Base-by-base conservation (phyloP, 1,140 invertebrate species). In the Drosophila setifemur region DNA sequence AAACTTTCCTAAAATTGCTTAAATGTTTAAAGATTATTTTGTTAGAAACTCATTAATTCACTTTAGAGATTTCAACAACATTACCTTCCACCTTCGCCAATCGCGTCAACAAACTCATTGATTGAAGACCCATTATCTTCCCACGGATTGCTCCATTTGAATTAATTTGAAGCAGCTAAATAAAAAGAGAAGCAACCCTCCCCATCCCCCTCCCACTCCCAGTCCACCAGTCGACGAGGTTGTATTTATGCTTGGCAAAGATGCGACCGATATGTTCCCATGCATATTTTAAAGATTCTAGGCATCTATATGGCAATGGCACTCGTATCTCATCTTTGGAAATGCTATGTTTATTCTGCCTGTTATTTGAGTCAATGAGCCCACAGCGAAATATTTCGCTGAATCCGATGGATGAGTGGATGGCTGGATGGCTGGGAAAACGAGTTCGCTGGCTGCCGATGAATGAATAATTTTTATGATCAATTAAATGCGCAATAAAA, bases 391-490 rank as follows among this genome's bases (percentile, higher is more conserved):
- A 58, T 53, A 50, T 70, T 75, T 69, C 39, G 77, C 67, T 75
- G 55, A 76, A 69, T 73, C 63, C 29, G 73, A 63, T 57, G 37
- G 43, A 37, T 39, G 42, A 33, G 48, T 35, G 11, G 29, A 43
- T 35, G 11, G 29, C 6, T 11, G 2, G 29, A 11, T 12, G 57
- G 21, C 44, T 71, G 39, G 50, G 58, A 14, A 47, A 64, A 63
- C 57, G 42, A 68, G 78, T 50, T 69, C 52, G 66, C 39, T 14
- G 16, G 53, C 45, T 45, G 28, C 54, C 63, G 77, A 85, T 83
- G 79, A 83, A 85, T 83, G 78, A 83, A 83, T 83, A 83, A 83
- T 83, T 83, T 83, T 74, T 78, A 83, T 78, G 78, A 83, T 83
- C 78, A 83, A 83, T 83, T 83, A 83, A 83, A 85, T 85, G 78